These are phyloP conservation scores for Schizothorax lantsangensis DNA, from an alignment of 2,797 vertebrate genomes.

Conservation along the genomic window DNA sequence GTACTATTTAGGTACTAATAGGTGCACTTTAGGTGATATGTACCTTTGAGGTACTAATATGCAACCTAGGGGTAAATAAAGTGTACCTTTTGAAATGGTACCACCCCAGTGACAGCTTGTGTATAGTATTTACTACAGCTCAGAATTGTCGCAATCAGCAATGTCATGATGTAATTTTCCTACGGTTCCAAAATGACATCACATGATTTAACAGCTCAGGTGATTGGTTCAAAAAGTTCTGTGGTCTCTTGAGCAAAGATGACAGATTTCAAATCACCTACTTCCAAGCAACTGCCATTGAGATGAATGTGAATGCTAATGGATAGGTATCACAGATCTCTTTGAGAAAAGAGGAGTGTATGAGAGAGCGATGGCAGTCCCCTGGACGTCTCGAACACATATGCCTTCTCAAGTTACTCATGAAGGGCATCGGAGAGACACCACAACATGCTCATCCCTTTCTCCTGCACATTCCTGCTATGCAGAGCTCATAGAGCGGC, in stretches of 20 bases:
- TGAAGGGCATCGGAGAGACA: constrained; percentile 59
- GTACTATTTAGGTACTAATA: not conserved
- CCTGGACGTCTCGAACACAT: constrained; percentile 37
- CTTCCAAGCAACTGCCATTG: constrained; percentile 17
- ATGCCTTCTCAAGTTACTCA: constrained; percentile 56
- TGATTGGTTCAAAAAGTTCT: not conserved
- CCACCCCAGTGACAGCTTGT: too few species aligned
- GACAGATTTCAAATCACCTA: constrained; percentile 5
- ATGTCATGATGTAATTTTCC: not conserved
- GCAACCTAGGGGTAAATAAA: constrained; percentile 4
- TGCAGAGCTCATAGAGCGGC: constrained; percentile 71
- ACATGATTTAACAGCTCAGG: constrained; percentile 7
- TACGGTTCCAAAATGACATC: not conserved
- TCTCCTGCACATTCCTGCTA: constrained; percentile 74
- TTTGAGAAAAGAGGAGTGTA: constrained; percentile 28
- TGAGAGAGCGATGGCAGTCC: constrained; percentile 35
- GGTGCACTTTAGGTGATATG: not conserved
- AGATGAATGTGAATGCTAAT: constrained; percentile 19
- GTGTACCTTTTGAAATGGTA: not conserved
- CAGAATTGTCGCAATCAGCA: not conserved
- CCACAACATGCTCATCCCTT: constrained; percentile 67
- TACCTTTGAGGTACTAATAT: not conserved
- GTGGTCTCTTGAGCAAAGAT: not conserved
- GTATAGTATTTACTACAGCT: not conserved
- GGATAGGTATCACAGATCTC: not conserved